Percentiles rank a stretch among this genome's conserved stretches.
These are phyloP conservation scores for Zaprionus ghesquierei DNA, from an alignment of 1,140 invertebrate genomes.

Conservation along the genomic window DNA sequence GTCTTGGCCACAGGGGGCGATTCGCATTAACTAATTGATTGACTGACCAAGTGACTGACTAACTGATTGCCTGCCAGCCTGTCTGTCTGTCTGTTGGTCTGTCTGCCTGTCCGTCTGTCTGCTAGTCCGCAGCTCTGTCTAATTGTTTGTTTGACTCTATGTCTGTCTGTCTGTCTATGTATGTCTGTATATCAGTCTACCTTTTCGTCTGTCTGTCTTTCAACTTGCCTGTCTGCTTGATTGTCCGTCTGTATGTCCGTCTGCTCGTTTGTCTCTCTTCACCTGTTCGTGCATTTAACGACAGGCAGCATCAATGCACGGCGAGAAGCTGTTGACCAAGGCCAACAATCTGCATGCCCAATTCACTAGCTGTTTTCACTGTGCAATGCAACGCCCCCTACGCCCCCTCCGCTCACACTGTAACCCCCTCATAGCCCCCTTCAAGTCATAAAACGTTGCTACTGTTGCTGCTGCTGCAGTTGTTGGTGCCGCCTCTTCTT, in stretches of 20 bases:
- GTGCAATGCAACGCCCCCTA: not conserved
- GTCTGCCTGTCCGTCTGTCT: not conserved
- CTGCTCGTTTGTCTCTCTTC: constrained; percentile 17
- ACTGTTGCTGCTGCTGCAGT: constrained; percentile 9
- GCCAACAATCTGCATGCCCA: constrained; percentile 60
- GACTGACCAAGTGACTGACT: constrained; percentile 11
- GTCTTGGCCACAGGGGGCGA: not conserved
- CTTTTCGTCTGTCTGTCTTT: constrained; percentile 1
- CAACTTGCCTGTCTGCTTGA: constrained; percentile 13
- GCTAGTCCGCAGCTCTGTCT: not conserved
- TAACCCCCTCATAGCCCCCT: not conserved
- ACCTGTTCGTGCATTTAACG: constrained; percentile 20
- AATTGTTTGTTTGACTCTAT: not conserved
- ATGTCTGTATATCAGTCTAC: constrained; percentile 21
- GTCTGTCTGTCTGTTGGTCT: not conserved
- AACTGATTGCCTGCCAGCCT: not conserved
- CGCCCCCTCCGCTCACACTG: too few species aligned
- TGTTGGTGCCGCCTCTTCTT: constrained; percentile 4
- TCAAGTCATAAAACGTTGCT: constrained; percentile 4
- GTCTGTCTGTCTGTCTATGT: not conserved
- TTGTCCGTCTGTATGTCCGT: constrained; percentile 13
- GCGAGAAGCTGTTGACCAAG: constrained; percentile 48
- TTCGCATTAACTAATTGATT: constrained; percentile 10
- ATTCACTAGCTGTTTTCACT: constrained; percentile 40
- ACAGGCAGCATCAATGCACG: constrained; percentile 9